Conservation (phyloP, 2,888 invertebrate genomes). For the Sicus ferrugineus region DNA sequence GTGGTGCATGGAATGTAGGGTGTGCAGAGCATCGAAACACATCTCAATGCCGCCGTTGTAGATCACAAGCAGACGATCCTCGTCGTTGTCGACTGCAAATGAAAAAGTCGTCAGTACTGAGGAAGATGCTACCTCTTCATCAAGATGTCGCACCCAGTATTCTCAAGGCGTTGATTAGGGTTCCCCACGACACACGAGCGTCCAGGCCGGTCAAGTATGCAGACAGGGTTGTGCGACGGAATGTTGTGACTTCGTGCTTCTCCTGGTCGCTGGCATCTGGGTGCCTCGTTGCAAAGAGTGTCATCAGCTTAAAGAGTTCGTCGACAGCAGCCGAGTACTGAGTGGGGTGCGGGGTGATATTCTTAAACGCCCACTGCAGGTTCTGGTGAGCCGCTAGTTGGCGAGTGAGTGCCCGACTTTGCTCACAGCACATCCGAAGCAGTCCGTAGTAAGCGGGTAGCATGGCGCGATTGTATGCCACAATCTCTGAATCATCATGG, state of each 20-base stretch:
- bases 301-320: constrained; percentile 89
- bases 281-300: constrained; percentile 85
- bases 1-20: constrained; percentile 91
- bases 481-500: constrained; percentile 95
- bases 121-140: background rate
- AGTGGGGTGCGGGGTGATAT: constrained; percentile 94
- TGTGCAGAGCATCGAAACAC: constrained; percentile 81
- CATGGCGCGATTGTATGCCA: constrained; percentile 93
- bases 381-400: constrained; percentile 92
- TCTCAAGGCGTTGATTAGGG: constrained; percentile 88
- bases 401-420: constrained; percentile 84
- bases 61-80: constrained; percentile 88
- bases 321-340: constrained; percentile 93
- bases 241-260: constrained; percentile 83
- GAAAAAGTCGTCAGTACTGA: background rate
- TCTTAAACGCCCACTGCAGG: constrained; percentile 95
- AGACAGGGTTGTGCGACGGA: constrained; percentile 83
- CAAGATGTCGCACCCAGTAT: constrained; percentile 68
- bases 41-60: constrained; percentile 84
- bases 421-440: constrained; percentile 87
- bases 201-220: constrained; percentile 90
- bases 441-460: constrained; percentile 91
- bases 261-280: constrained; percentile 80
- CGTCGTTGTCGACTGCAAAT: constrained; percentile 78
- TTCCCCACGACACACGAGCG: constrained; percentile 91